Conservation (phyloP, 2,113 vertebrate species). For the Danionella cerebrum region DNA sequence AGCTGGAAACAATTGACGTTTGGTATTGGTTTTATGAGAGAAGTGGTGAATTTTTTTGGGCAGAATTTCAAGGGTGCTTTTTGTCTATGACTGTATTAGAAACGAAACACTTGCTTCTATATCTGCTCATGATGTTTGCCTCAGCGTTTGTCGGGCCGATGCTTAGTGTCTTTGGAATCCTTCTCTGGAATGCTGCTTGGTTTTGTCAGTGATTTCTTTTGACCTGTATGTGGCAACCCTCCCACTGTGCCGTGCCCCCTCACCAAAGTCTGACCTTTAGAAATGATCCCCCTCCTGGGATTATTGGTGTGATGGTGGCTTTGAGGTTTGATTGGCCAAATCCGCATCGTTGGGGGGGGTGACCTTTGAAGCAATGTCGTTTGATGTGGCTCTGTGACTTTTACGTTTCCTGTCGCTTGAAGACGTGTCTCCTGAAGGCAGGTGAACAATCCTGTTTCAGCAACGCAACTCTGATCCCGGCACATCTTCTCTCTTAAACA, state of each 20-base stretch:
- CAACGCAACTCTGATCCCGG: background rate
- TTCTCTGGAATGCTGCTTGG: background rate
- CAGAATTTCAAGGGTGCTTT: too few species aligned
- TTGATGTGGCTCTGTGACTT: slow-evolving; percentile 19
- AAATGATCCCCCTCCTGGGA: slow-evolving; percentile 14
- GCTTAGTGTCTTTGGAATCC: too few species aligned
- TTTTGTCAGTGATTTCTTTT: slow-evolving; percentile 2
- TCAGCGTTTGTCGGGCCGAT: too few species aligned
- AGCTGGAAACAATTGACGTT: too few species aligned
- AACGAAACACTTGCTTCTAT: too few species aligned
- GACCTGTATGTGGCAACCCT: slow-evolving; percentile 17
- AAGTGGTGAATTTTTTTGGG: too few species aligned
- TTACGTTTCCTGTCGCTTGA: background rate
- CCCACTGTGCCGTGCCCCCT: slow-evolving; percentile 24
- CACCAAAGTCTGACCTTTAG: slow-evolving; percentile 39
- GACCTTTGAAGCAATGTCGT: slow-evolving; percentile 23
- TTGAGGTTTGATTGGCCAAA: slow-evolving; percentile 21
- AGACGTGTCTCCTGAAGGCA: slow-evolving; percentile 1
- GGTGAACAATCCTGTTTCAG: background rate
- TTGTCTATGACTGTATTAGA: too few species aligned
- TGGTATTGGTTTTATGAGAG: too few species aligned
- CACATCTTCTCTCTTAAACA: background rate
- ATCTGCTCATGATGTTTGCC: too few species aligned
- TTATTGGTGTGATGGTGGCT: slow-evolving; percentile 1
- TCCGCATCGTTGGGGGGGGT: background rate